Evolutionary conservation across 2,888 invertebrate species (phyloP).

Genomic region (Dynastes maya): DNA sequence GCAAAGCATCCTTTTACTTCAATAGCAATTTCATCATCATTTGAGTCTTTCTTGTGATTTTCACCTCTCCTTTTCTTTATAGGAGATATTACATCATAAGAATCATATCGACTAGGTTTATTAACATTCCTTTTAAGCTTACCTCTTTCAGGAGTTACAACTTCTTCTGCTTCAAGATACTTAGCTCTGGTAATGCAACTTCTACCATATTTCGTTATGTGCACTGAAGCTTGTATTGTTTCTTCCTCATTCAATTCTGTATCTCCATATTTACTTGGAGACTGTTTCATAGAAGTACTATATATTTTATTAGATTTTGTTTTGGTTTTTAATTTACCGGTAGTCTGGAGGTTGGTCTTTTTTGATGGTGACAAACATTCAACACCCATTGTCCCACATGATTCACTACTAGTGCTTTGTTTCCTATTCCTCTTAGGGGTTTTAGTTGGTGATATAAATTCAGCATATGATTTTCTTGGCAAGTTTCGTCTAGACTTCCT

Average conservation of each 20-base stretch:
- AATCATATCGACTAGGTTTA: slow-evolving; percentile 29
- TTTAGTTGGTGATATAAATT: slow-evolving; percentile 47
- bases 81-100: slow-evolving; percentile 48
- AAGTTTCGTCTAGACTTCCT: slow-evolving; percentile 28
- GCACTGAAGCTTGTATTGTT: not conserved
- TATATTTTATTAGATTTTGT: not conserved
- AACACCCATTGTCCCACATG: not conserved
- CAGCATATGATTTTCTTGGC: slow-evolving; percentile 48
- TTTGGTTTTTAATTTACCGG: not conserved
- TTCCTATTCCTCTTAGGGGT: slow-evolving; percentile 48
- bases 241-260: not conserved
- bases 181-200: not conserved
- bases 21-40: not conserved
- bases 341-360: not conserved
- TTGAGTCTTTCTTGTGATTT: not conserved
- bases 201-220: not conserved
- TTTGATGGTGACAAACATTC: slow-evolving; percentile 17
- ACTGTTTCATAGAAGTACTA: not conserved
- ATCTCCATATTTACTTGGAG: not conserved
- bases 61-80: slow-evolving; percentile 32
- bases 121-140: slow-evolving; percentile 37
- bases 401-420: slow-evolving; percentile 43
- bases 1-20: slow-evolving; percentile 10
- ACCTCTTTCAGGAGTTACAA: not conserved
- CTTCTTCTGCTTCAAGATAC: slow-evolving; percentile 7